Percentiles rank a stretch among this genome's conserved stretches.
Conservation (phyloP, 2,797 vertebrate genomes). For the Margarornis squamiger region DNA sequence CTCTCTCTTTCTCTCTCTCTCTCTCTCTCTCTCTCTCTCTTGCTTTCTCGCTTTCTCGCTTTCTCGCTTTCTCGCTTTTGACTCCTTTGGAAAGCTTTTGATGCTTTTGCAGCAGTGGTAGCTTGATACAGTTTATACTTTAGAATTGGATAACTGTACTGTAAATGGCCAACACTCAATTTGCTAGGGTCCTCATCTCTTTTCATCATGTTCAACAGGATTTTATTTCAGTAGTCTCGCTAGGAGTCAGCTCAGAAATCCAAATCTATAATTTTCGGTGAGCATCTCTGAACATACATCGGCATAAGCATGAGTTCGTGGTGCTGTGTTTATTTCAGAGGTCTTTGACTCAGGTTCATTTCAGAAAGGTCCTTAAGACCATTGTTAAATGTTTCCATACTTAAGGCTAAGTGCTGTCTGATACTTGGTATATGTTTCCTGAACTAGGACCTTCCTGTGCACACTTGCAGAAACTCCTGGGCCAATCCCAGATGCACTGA, state of each 20-base stretch:
- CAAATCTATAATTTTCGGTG: neutral
- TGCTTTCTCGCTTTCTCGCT: neutral
- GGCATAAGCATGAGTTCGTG: accelerated
- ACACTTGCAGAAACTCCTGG: neutral
- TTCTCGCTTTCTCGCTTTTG: too few relatives aligned
- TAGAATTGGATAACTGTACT: neutral
- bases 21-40: neutral
- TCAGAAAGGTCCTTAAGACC: neutral
- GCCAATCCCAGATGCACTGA: neutral
- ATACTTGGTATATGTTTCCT: neutral
- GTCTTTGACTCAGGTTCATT: neutral
- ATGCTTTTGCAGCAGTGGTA: neutral
- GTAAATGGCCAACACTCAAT: neutral
- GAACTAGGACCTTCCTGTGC: neutral
- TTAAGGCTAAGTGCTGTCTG: neutral
- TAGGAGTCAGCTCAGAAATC: neutral
- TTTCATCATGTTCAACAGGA: neutral
- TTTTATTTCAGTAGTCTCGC: neutral
- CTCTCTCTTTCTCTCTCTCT: neutral
- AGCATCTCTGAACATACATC: neutral
- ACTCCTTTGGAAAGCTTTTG: neutral
- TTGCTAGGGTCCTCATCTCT: neutral
- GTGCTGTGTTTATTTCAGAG: neutral
- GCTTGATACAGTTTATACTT: neutral
- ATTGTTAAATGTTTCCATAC: neutral